Base-by-base conservation (phyloP, 1,140 invertebrate species). In the Phocides pigmalion region DNA sequence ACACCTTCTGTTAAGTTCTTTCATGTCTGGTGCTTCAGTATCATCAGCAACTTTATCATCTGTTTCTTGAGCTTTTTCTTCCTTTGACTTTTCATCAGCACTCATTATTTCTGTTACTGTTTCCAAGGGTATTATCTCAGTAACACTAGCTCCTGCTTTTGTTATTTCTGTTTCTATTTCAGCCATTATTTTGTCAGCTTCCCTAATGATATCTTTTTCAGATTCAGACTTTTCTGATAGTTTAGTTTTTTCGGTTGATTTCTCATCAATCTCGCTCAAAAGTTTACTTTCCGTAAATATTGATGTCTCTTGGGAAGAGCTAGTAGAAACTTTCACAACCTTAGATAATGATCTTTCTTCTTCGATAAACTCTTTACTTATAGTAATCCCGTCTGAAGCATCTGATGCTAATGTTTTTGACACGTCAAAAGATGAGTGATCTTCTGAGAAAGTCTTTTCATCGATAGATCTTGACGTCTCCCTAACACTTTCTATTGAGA, bases 1-100 rank as follows among this genome's bases (percentile, higher is more conserved):
- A 70, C 91, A 92, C 64, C 91, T 82, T 79, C 91, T 81, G 66
- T 92, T 92, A 16, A 92, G 66, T 71, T 92, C 90, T 65, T 76
- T 86, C 66, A 92, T 92, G 64, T 92, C 89, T 6, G 89, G 84
- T 11, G 84, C 77, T 62, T 91, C 81, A 53, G 49, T 62, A 49
- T 82, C 79, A 19, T 75, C 75, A 59, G 68, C 19, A 22, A 67
- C 41, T 69, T 70, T 42, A 59, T 69, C 59, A 59, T 64, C 62
- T 62, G 67, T 53, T 50, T 65, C 47, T 15, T 66, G 68, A 8
- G 64, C 51, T 51, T 73, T 59, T 14, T 42, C 39, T 17, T 68
- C 32, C 5, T 66, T 63, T 3, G 37, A 35, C 35, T 61, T 58
- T 67, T 72, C 50, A 49, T 61, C 65, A 39, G 32, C 22, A 25